phyloP scores from a whole-genome alignment of 2,888 invertebrate species.

The Coenonympha glycerion region DNA sequence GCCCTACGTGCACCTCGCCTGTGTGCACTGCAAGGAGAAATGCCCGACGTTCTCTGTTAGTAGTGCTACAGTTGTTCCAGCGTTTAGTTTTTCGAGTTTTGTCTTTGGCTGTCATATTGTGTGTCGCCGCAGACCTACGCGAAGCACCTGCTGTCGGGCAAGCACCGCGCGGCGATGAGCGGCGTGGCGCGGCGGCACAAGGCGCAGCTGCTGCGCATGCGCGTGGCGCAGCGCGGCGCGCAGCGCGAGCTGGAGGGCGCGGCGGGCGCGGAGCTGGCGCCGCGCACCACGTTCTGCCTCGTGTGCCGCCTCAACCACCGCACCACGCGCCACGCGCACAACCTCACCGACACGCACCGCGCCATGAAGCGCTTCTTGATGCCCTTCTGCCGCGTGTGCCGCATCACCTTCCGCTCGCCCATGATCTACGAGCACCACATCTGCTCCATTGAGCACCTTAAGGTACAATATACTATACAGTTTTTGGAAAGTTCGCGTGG shows the following conservation, averaged over 20 bases:
- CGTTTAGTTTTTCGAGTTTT: no score
- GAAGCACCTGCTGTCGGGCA: conserved; percentile 81
- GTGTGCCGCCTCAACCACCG: conserved; percentile 85
- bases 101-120: no score
- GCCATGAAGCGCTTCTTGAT: conserved; percentile 90
- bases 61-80: no score
- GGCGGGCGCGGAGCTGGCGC: conserved; percentile 76
- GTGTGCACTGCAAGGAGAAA: conserved; percentile 85
- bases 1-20: conserved; percentile 81
- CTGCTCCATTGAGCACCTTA: conserved; percentile 86
- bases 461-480: conserved; percentile 60
- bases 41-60: conserved; percentile 83
- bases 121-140: conserved; percentile 78
- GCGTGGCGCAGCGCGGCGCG: conserved; percentile 85
- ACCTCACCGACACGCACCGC: conserved; percentile 85
- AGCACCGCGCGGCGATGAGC: conserved; percentile 84
- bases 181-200: conserved; percentile 84
- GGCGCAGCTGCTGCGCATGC: conserved; percentile 83
- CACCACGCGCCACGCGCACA: conserved; percentile 85
- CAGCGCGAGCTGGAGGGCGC: conserved; percentile 86
- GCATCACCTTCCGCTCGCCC: conserved; percentile 85
- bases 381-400: conserved; percentile 87
- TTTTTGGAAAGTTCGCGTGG: no score
- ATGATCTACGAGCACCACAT: conserved; percentile 91
- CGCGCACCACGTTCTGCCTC: conserved; percentile 81